phyloP scores from a whole-genome alignment of 2,888 invertebrate species.

The Schizotus pectinicornis region DNA sequence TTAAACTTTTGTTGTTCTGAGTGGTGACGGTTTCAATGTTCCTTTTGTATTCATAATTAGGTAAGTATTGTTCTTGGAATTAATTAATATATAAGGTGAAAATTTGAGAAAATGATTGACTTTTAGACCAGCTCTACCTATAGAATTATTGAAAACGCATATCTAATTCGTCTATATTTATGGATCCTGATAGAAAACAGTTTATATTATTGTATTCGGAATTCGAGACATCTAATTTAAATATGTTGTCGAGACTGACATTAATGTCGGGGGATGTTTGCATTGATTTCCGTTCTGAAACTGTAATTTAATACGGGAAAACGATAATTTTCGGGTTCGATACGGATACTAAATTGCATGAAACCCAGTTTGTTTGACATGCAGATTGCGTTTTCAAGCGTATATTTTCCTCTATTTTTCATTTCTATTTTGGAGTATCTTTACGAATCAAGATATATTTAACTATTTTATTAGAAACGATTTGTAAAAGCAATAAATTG shows the following conservation, averaged over 20 bases:
- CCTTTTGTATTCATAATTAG: no score
- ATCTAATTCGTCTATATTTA: constrained; percentile 1
- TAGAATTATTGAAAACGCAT: background rate
- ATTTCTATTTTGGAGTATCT: no score
- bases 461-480: no score
- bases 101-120: background rate
- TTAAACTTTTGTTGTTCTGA: no score
- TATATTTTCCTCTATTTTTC: no score
- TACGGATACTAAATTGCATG: background rate
- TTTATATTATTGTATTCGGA: constrained; percentile 2
- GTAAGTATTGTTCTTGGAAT: no score
- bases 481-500: no score
- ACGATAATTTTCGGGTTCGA: constrained; percentile 16
- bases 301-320: constrained; percentile 10
- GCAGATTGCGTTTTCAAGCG: no score
- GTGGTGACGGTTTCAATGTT: no score
- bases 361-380: background rate
- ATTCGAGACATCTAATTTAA: constrained; percentile 19
- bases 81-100: background rate
- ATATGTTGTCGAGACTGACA: constrained; percentile 7
- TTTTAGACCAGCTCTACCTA: constrained; percentile 6
- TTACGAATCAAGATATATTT: no score
- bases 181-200: background rate
- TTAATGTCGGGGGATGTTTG: constrained; percentile 24
- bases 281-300: constrained; percentile 23